Percentiles rank a stretch among this genome's conserved stretches.
Evolutionary conservation across 2,888 invertebrate genomes (phyloP).

Genomic region (Esperia sulphurella): DNA sequence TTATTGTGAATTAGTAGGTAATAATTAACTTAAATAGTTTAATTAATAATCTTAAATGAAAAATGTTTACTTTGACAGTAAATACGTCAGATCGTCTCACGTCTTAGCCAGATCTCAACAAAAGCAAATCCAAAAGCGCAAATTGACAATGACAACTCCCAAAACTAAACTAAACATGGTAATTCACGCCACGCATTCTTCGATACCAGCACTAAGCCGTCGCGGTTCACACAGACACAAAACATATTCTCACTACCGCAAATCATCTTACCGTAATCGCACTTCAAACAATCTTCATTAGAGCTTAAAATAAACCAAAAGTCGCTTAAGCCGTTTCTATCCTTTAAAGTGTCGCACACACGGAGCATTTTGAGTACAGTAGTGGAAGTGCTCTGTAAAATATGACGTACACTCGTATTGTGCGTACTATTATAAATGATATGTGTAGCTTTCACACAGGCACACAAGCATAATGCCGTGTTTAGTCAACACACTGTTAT

Average conservation of each 20-base stretch:
- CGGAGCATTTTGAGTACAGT: constrained; percentile 56
- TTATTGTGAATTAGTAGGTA: too few relatives aligned
- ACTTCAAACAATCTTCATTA: constrained; percentile 16
- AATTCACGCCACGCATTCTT: constrained; percentile 77
- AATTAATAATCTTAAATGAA: too few relatives aligned
- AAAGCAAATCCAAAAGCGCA: constrained; percentile 52
- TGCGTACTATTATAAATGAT: constrained; percentile 74
- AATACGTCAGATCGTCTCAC: too few relatives aligned
- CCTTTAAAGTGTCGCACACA: constrained; percentile 45
- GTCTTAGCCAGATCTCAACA: constrained; percentile 31
- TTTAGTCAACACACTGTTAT: constrained; percentile 28
- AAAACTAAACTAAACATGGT: constrained; percentile 56
- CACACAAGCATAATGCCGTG: constrained; percentile 61
- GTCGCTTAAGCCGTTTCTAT: constrained; percentile 28
- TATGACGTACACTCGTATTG: constrained; percentile 68
- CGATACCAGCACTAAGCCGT: constrained; percentile 64
- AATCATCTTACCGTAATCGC: constrained; percentile 31
- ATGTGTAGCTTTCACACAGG: constrained; percentile 76
- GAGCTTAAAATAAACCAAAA: constrained; percentile 24
- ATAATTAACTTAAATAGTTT: too few relatives aligned
- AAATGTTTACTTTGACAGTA: too few relatives aligned
- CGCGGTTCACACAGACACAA: constrained; percentile 57
- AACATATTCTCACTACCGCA: constrained; percentile 59
- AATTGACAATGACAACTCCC: constrained; percentile 71
- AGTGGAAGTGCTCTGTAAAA: constrained; percentile 69